A percentile compares a stretch with the other conserved stretches of the same genome.
These are phyloP conservation scores for Allolobophora icterica DNA, from an alignment of 2,888 invertebrate genomes.

Conservation along the genomic window DNA sequence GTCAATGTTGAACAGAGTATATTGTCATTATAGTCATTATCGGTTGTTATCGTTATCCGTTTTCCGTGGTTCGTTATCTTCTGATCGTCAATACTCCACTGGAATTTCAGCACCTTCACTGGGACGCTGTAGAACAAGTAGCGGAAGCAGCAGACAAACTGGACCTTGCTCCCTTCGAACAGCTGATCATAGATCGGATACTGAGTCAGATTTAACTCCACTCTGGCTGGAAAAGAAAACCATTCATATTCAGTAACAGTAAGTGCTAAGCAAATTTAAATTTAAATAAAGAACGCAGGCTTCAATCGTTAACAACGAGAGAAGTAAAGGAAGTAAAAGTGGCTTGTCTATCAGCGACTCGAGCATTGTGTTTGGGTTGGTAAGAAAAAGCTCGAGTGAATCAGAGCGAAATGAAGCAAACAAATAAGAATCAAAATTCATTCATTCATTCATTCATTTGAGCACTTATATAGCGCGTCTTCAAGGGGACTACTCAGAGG, in stretches of 20 bases:
- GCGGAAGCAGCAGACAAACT: neutral
- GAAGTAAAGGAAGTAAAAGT: neutral
- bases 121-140: neutral
- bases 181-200: neutral
- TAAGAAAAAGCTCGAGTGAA: no score
- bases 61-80: slow-evolving; percentile 1
- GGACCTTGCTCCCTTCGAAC: neutral
- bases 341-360: neutral
- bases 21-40: neutral
- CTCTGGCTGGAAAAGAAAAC: neutral
- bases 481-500: neutral
- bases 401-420: neutral
- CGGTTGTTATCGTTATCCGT: neutral
- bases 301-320: neutral
- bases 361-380: neutral
- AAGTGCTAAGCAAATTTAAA: neutral
- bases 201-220: neutral
- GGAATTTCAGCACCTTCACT: neutral
- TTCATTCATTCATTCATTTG: no score
- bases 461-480: no score
- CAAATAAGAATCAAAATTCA: no score
- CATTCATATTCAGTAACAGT: neutral
- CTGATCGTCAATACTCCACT: slow-evolving; percentile 7
- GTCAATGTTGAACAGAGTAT: neutral
- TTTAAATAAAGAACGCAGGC: neutral